phyloP scores from a whole-genome alignment of 2,888 invertebrate species.

The Eulithis prunata region DNA sequence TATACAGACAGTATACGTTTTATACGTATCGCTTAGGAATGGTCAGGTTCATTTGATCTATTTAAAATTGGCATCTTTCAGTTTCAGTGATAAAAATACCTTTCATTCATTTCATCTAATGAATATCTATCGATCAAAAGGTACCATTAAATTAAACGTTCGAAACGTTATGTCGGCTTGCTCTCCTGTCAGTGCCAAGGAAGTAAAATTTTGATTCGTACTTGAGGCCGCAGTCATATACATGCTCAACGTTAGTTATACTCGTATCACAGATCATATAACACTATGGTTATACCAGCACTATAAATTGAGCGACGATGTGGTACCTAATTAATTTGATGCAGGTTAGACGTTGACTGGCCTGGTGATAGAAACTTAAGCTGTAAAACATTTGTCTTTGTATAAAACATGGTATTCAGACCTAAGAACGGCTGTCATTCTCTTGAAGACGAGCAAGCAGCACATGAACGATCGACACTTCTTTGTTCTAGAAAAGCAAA shows the following conservation, averaged over 20 bases:
- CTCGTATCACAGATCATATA: too few relatives aligned
- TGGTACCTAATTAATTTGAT: too few relatives aligned
- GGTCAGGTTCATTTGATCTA: conserved; percentile 26
- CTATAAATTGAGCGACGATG: too few relatives aligned
- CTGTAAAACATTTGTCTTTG: too few relatives aligned
- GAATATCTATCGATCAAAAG: not conserved
- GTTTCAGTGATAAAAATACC: conserved; percentile 24
- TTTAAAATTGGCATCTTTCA: conserved; percentile 24
- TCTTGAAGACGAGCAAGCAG: not conserved
- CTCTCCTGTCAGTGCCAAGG: not conserved
- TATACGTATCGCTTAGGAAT: not conserved
- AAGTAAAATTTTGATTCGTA: not conserved
- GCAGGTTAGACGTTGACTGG: too few relatives aligned
- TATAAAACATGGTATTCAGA: too few relatives aligned
- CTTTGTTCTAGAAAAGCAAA: conserved; percentile 71
- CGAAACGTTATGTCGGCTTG: conserved; percentile 6
- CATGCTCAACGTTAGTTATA: too few relatives aligned
- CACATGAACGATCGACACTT: not conserved
- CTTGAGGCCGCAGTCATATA: too few relatives aligned
- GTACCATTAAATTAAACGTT: conserved; percentile 1
- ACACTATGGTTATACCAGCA: too few relatives aligned
- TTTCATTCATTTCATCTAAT: conserved; percentile 19
- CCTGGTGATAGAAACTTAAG: too few relatives aligned
- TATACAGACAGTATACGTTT: not conserved
- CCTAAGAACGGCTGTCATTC: too few relatives aligned